Evolutionary conservation across 2,113 vertebrate genomes (phyloP), one percentile per base, ranked within the genome.

Genomic region (Alligator mississippiensis): DNA sequence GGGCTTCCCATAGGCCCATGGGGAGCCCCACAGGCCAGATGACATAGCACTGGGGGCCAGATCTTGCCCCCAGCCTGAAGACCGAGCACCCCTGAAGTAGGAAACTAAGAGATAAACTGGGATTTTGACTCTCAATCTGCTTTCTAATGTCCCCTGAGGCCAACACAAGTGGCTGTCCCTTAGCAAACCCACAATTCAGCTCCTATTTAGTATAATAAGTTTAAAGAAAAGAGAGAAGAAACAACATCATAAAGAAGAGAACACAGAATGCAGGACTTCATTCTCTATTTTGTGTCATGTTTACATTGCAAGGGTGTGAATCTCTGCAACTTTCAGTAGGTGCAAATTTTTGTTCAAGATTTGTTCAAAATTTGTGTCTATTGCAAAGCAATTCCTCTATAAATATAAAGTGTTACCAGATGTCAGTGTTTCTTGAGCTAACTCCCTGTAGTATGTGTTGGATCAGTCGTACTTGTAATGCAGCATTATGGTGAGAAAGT

Each of bases 301-400:
- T 57, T 16, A 2, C 14, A 79, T 72, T 27, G n/a, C 11, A 1
- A 6, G 61, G 19, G 9, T 58, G 11, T 17, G 82, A 90, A 94
- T 94, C 90, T 76, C 87, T n/a, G 86, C 94, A 93, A 96, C 9
- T 77, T 34, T 0, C 1, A 61, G 61, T 1, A 2, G 70, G 60
- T 19, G 86, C 88, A 85, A 88, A 87, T 93, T 70, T 63, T 90
- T 91, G 90, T 91, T 83, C 80, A 90, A 93, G 76, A 4, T 1
- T 2, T 0, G 34, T 34, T 34, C 34, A 34, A 34, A 34, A 34
- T 34, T 34, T 34, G 4, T 34, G 34, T n/a, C 18, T 6, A 74
- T 57, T 83, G 77, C n/a, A n/a, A 82, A 14, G 0, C 57, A 78
- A 60, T 47, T 4, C 68, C 68, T 47, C 80, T 60, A 80, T 22